Evolutionary conservation across 2,113 vertebrate species (phyloP), one percentile per base, ranked within the genome.

Genomic region (Amphiprion percula): DNA sequence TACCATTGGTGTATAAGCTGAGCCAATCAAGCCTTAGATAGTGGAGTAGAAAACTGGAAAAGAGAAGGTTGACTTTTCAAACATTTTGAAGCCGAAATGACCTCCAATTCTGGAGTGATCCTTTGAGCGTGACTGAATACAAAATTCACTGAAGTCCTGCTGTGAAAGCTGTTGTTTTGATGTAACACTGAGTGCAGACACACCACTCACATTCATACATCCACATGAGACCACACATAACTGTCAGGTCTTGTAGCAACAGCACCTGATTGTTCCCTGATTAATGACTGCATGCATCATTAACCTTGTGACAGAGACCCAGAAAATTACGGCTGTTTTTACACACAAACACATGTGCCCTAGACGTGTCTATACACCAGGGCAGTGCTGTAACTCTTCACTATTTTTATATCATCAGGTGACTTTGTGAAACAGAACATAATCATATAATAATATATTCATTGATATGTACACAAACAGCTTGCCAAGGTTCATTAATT

Each of bases 231-330:
- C 8, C 8, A 60, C n/a, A 30, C 11, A 58, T 66, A 54, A 82
- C 53, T 82, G 55, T 80, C 76, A 78, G 39, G 60, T 58, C 37
- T 49, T 77, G 44, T 17, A 69, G 47, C 37, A 76, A 52, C 55
- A 81, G 58, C 61, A 17, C 47, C 73, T 86, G n/a, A 47, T 75
- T 82, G 75, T 72, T 37, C 54, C 8, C 41, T 81, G 79, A 88
- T 86, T 88, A 86, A 82, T 72, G 50, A 82, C 39, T 58, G 33
- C 39, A 82, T 11, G 28, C 72, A 72, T 72, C 83, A 82, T 84
- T 90, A 90, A 80, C 78, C 65, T 37, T 59, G 62, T 79, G 65
- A 86, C 74, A 76, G 24, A 77, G 21, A 74, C 19, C 68, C 61
- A 49, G 74, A 54, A 86, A 79, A 81, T 73, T 24, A 60, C 59